Base-by-base conservation (phyloP, 2,797 vertebrate genomes). In the Borostomias antarcticus region DNA sequence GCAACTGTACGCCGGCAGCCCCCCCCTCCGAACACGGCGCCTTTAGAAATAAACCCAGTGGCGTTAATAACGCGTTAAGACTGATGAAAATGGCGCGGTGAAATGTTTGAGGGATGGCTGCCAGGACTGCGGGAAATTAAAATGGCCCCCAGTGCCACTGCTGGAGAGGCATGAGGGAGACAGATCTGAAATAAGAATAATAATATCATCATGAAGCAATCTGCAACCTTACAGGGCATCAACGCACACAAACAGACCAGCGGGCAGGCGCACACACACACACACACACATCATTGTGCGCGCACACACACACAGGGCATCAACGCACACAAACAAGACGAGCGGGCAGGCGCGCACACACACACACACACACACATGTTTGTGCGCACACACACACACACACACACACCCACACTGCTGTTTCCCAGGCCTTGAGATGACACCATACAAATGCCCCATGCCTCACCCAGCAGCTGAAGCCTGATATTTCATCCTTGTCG, bases 401-500 rank as follows among this genome's bases (percentile, higher is more conserved):
- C 51, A 8, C 23, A 29, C 32, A 29, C 58, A 60, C 23, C n/a
- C 58, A 56, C 59, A 35, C 40, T 2, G 7, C 61, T 33, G 43
- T 73, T 73, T 78, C 65, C 35, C 64, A 67, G 74, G 75, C 77
- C 82, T 82, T 66, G 70, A 80, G 84, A 85, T 85, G 77, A 81
- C 80, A 82, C 81, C 81, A 87, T 84, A 88, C 82, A 82, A 87
- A 83, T 78, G 76, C 64, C 63, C 68, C 60, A 72, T 88, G 85
- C 83, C 81, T 88, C 81, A 78, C 72, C 65, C 66, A 43, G 73
- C 79, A 77, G 83, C 83, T 86, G 79, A 86, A 82, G 83, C 82
- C 87, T 86, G 85, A 91, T 89, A 89, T 89, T 89, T 88, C 84
- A 87, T 90, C 81, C 84, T 85, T 83, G 85, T 88, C 87, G 63